Evolutionary conservation across 2,113 vertebrate genomes (phyloP).

Genomic region (Typhlomys cinereus): DNA sequence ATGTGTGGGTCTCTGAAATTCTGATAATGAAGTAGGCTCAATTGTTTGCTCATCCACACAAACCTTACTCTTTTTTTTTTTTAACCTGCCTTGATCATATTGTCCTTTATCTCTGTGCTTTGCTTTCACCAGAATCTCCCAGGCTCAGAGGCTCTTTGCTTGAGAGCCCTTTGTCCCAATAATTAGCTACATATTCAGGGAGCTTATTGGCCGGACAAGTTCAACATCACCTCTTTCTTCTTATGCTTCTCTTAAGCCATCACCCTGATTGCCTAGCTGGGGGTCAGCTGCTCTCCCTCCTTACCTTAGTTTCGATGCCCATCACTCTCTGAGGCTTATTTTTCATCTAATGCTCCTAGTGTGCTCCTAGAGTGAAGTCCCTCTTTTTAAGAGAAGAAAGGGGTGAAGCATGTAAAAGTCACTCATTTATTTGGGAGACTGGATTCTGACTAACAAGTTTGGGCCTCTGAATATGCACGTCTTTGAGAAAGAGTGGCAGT

Average conservation of each 20-base stretch:
- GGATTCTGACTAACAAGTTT: conserved; percentile 7
- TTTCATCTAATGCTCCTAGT: not conserved
- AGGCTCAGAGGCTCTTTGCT: conserved; percentile 25
- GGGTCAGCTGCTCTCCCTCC: not conserved
- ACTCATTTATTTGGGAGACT: not conserved
- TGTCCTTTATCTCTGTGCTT: not conserved
- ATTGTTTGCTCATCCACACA: not conserved
- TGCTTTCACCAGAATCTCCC: not conserved
- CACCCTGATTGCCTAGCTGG: not conserved
- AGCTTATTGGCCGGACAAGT: conserved; percentile 72
- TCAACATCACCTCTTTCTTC: conserved; percentile 49
- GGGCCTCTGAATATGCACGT: not conserved
- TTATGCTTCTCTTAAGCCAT: not conserved
- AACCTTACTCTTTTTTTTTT: conserved; percentile 14
- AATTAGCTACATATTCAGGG: conserved; percentile 75
- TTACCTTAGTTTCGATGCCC: not conserved
- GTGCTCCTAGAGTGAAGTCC: conserved; percentile 31
- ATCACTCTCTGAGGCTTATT: not conserved
- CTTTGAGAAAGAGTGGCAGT: not conserved
- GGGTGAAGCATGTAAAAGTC: not conserved
- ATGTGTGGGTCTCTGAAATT: conserved; percentile 1
- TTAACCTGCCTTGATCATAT: not conserved
- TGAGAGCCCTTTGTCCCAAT: conserved; percentile 13
- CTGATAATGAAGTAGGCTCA: not conserved
- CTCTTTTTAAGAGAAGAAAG: not conserved